Conservation (phyloP, 2,797 vertebrate species). For the Tapirus indicus region DNA sequence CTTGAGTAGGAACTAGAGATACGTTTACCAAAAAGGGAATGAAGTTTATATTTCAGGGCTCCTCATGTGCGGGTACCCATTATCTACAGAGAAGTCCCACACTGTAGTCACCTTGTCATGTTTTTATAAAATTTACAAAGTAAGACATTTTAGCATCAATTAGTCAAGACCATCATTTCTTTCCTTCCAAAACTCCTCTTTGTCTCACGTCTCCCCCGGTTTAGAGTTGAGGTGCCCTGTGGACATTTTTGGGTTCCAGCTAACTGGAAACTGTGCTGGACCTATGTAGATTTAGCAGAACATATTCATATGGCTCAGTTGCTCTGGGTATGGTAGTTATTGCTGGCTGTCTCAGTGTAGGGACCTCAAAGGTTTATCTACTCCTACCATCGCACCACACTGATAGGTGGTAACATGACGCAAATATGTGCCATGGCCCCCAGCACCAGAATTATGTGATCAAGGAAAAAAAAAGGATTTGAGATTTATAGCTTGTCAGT, state of each 20-base stretch:
- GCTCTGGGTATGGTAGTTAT: neutral
- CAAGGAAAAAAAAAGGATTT: neutral
- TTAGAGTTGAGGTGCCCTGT: neutral
- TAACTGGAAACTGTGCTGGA: neutral
- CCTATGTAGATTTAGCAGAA: neutral
- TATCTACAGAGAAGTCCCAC: neutral
- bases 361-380: neutral
- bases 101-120: neutral
- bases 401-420: neutral
- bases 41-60: neutral
- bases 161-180: neutral
- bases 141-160: neutral
- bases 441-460: neutral
- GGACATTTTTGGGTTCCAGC: neutral
- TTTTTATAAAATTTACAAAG: neutral
- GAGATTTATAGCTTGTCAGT: neutral
- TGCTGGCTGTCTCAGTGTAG: neutral
- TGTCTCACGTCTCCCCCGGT: neutral
- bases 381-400: neutral
- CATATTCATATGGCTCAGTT: neutral
- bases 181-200: neutral
- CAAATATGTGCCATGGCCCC: rapidly evolving
- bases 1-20: neutral
- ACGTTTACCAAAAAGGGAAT: neutral
- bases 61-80: neutral